Evolutionary conservation across 2,113 vertebrate species (phyloP), one percentile per base, ranked within the genome.

Genomic region (Lophochroa leadbeateri): DNA sequence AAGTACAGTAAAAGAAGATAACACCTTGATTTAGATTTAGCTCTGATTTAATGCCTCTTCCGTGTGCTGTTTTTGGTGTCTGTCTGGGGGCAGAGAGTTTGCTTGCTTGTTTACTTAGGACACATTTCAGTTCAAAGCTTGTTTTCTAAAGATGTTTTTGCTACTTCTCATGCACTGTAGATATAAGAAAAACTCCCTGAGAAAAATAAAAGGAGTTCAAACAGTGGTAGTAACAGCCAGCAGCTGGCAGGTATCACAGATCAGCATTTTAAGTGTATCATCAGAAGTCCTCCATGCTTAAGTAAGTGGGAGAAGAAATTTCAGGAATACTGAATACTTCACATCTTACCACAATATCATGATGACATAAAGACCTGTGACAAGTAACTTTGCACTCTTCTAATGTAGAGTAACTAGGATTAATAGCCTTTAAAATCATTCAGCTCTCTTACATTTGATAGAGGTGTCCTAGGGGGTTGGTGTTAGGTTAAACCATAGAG

Each of bases 341-440:
- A 94, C 25, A 68, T 82, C 92, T 94, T 78, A 55, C 28, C 44
- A 82, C 65, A 84, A 64, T 81, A 94, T 69, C n/a, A 28, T 52
- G 53, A 84, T 74, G 79, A 95, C 61, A 89, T 77, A 70, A 94
- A 86, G 64, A 90, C 24, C 57, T 52, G 29, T 84, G 81, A 69
- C 77, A 95, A 96, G 91, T 95, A 89, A 92, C 37, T 87, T 53
- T 29, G 19, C 81, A 61, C 49, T 88, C n/a, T 78, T 82, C 50
- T 86, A 87, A 72, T 80, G 43, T 50, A 85, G 46, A 89, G 55
- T 94, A 68, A 50, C 35, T 61, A 17, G 43, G 47, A 95, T 93
- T 92, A 95, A 96, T 70, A 94, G 86, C 77, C 92, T 94, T 88
- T 90, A 84, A 95, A 96, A 84, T 25, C 88, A 88, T 94, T 52